Conservation (phyloP, 2,888 invertebrate genomes). For the Callinectes sapidus region DNA sequence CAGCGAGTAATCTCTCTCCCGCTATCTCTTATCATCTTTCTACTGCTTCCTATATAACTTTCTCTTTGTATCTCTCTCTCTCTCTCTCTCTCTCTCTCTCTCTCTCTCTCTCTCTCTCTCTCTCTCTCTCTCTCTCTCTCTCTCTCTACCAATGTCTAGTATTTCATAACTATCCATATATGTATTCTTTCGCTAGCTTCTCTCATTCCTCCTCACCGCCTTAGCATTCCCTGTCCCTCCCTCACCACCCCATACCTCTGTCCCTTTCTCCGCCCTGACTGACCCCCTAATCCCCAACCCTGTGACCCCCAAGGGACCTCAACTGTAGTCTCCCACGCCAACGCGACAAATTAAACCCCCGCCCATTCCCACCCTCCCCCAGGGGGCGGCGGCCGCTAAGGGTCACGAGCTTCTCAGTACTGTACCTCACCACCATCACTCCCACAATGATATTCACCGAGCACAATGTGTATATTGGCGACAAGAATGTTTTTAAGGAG, state of each 20-base stretch:
- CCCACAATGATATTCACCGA: neutral
- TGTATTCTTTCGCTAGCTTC: neutral
- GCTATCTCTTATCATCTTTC: slow-evolving; percentile 26
- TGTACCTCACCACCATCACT: neutral
- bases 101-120: slow-evolving; percentile 15
- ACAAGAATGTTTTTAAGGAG: neutral
- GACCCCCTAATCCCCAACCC: slow-evolving; percentile 41
- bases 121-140: no score
- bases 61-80: slow-evolving; percentile 34
- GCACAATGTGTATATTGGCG: neutral
- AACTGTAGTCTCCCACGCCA: slow-evolving; percentile 50
- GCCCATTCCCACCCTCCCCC: slow-evolving; percentile 6
- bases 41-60: neutral
- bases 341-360: slow-evolving; percentile 50
- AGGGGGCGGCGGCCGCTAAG: neutral
- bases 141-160: neutral
- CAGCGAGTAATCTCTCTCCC: neutral
- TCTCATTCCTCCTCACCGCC: neutral
- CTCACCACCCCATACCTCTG: neutral
- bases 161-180: neutral
- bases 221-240: neutral
- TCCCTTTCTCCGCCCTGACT: slow-evolving; percentile 3
- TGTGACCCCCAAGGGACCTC: slow-evolving; percentile 44
- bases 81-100: slow-evolving; percentile 46
- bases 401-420: slow-evolving; percentile 4